phyloP scores from a whole-genome alignment of 2,888 invertebrate species.

The Cantharis nigra region DNA sequence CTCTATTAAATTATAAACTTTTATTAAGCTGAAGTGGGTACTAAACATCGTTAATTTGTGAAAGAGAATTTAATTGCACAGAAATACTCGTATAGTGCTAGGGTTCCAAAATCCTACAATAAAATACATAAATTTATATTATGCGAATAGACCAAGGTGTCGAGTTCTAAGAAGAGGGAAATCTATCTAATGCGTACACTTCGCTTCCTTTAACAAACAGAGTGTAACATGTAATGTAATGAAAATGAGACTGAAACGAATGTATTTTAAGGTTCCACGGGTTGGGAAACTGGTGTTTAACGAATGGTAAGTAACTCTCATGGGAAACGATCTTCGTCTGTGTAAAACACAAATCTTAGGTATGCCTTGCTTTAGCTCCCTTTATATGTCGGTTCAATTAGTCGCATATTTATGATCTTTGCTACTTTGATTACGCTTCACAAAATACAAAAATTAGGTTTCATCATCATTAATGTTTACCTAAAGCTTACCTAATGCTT shows the following conservation, averaged over 20 bases:
- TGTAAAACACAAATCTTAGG: conserved; percentile 30
- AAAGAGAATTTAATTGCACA: neutral
- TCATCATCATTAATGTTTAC: neutral
- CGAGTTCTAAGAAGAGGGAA: conserved; percentile 6
- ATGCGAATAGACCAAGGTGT: neutral
- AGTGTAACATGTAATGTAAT: conserved; percentile 31
- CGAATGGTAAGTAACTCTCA: conserved; percentile 26
- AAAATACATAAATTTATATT: neutral
- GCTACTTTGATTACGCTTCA: conserved; percentile 3
- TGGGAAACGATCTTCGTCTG: conserved; percentile 23
- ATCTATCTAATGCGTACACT: conserved; percentile 17
- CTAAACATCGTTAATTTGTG: neutral
- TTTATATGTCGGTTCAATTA: conserved; percentile 26
- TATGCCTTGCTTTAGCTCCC: conserved; percentile 18
- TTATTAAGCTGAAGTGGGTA: neutral
- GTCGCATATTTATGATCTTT: conserved; percentile 22
- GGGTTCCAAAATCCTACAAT: neutral
- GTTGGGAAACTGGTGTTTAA: conserved; percentile 21
- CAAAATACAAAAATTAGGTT: neutral
- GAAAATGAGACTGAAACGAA: conserved; percentile 21
- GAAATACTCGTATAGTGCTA: neutral
- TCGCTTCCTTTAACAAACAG: conserved; percentile 26
- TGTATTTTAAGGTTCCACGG: conserved; percentile 31
- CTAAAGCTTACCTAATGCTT: neutral
- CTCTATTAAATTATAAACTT: neutral